Conservation (phyloP, 1,140 invertebrate species). For the Hirudo medicinalis region DNA sequence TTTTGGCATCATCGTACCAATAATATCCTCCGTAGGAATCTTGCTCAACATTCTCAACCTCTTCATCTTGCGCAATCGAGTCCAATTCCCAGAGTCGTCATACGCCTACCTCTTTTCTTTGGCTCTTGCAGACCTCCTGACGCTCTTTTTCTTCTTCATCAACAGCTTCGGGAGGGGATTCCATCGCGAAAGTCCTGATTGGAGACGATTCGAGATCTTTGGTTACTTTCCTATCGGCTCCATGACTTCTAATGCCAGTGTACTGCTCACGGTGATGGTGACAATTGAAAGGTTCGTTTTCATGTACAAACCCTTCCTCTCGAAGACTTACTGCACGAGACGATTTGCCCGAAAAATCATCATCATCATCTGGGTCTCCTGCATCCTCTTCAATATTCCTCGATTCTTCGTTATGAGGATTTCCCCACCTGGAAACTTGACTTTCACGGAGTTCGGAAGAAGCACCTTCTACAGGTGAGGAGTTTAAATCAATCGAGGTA, state of each 20-base stretch:
- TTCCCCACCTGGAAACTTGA: background rate
- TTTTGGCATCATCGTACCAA: conserved; percentile 20
- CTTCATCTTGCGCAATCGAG: conserved; percentile 13
- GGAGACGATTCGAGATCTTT: conserved; percentile 21
- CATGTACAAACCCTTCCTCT: conserved; percentile 21
- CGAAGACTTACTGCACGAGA: conserved; percentile 15
- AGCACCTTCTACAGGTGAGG: background rate
- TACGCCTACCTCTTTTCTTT: conserved; percentile 25
- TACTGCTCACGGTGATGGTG: conserved; percentile 23
- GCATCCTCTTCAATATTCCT: conserved; percentile 16
- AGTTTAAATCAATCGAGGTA: no score
- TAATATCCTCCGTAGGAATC: conserved; percentile 23
- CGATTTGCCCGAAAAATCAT: conserved; percentile 8
- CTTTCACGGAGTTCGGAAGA: conserved; percentile 12
- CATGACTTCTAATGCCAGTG: conserved; percentile 16
- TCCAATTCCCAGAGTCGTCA: conserved; percentile 24
- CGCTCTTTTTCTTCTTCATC: conserved; percentile 18
- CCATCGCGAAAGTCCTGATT: background rate
- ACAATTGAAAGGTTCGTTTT: conserved; percentile 25
- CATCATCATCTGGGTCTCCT: background rate
- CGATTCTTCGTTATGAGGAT: conserved; percentile 18
- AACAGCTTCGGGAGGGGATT: conserved; percentile 20
- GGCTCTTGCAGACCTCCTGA: conserved; percentile 23
- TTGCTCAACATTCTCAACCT: conserved; percentile 25
- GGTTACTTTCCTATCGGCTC: conserved; percentile 22